Conservation (phyloP, 2,888 invertebrate species). For the Meteorus cinctellus region DNA sequence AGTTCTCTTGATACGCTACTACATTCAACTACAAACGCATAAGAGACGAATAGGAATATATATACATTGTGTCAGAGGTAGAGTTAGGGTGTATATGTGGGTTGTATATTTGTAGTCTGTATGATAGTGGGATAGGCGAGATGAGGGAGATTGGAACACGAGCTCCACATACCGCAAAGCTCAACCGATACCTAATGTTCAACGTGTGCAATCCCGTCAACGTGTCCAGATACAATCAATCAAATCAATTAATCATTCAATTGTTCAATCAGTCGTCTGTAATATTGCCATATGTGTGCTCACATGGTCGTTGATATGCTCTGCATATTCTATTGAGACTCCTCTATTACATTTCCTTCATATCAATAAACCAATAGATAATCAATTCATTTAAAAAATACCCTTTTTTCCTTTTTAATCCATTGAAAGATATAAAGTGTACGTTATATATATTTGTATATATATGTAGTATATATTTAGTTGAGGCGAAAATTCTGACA, state of each 20-base stretch:
- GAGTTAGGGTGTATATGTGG: no score
- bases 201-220: slow-evolving; percentile 70
- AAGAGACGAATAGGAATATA: slow-evolving; percentile 11
- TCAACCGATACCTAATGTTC: slow-evolving; percentile 54
- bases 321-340: neutral
- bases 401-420: neutral
- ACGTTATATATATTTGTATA: no score
- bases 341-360: neutral
- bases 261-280: slow-evolving; percentile 57
- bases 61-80: slow-evolving; percentile 11
- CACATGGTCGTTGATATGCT: neutral
- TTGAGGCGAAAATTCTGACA: neutral
- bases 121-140: slow-evolving; percentile 44
- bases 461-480: neutral
- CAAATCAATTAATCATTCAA: slow-evolving; percentile 71
- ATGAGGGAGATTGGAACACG: slow-evolving; percentile 46
- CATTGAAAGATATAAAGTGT: neutral
- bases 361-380: neutral
- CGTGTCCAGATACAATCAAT: slow-evolving; percentile 69
- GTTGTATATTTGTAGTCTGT: neutral
- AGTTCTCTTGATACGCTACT: slow-evolving; percentile 36
- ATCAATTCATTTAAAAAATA: neutral
- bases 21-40: slow-evolving; percentile 28
- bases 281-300: neutral
- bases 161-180: slow-evolving; percentile 59